Evolutionary conservation across 2,797 vertebrate species (phyloP), one percentile per base, ranked within the genome.

Genomic region (Lateolabrax maculatus): DNA sequence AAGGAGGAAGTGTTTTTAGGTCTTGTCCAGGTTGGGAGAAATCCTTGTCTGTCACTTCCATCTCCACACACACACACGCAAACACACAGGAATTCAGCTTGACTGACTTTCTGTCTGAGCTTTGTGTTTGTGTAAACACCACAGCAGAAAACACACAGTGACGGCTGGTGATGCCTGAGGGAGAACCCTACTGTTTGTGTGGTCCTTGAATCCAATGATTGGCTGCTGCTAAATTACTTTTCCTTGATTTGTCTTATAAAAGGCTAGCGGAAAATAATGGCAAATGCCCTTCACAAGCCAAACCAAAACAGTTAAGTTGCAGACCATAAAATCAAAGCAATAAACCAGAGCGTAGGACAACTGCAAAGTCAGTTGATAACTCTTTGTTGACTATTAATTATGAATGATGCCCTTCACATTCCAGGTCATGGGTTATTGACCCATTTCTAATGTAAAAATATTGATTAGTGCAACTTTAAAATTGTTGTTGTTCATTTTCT

Each of bases 101-200:
- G 76, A 46, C 51, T 69, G 66, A 89, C 71, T 88, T 39, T 55
- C 70, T 62, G 10, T 74, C 61, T 52, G 65, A 77, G 69, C 57
- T 67, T 77, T 89, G 77, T 90, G 84, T 91, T 91, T 91, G 80
- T 72, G 73, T 80, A 82, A 91, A 90, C 84, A 71, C 78, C 58
- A 29, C 63, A 46, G 82, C 71, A 75, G 34, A 84, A 85, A 84
- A 79, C 83, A 86, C 21, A 43, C 39, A 3, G 44, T 71, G 74
- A 68, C 2, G 36, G 49, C 66, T 73, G 37, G 37, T 65, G 74
- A 77, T 74, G n/a, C 84, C 84, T 73, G 12, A 18, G 29, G 65
- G 83, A 81, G 71, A 65, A 63, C 63, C 53, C 51, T 39, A 25
- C 79, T 81, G 72, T 91, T 89, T 84, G 39, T 58, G 15, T 9